phyloP scores from a whole-genome alignment of 2,888 invertebrate species.

The Rhagonycha lutea region DNA sequence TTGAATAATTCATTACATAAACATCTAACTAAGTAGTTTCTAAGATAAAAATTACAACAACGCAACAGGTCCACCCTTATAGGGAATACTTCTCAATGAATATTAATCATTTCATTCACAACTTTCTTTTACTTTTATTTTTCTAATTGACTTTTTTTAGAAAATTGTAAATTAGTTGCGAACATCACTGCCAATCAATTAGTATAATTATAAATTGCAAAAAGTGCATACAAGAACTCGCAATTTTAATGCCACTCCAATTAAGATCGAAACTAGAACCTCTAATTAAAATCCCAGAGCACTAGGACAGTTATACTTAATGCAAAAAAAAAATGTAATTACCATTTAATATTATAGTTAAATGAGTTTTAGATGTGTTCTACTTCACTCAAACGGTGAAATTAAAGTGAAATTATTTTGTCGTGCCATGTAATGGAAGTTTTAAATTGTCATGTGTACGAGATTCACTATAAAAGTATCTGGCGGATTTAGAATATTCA shows the following conservation, averaged over 20 bases:
- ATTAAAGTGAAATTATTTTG: conserved; percentile 1
- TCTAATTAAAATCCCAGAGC: not conserved
- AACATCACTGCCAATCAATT: not conserved
- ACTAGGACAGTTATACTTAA: not conserved
- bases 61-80: not conserved
- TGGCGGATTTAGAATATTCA: not conserved
- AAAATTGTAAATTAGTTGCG: too few species aligned
- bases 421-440: conserved; percentile 4
- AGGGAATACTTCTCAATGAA: not conserved
- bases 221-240: not conserved
- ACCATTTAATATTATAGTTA: not conserved
- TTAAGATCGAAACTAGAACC: not conserved
- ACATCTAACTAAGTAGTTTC: not conserved
- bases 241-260: not conserved
- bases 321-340: not conserved
- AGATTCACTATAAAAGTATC: not conserved
- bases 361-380: conserved; percentile 1
- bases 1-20: not conserved
- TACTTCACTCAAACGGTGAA: conserved; percentile 1
- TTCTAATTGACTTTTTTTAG: too few species aligned
- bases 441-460: conserved; percentile 1
- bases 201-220: not conserved
- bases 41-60: not conserved
- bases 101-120: not conserved
- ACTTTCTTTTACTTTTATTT: not conserved